A percentile compares a stretch with the other conserved stretches of the same genome.
phyloP scores from a whole-genome alignment of 2,888 invertebrate species.

The Molanna angustata region DNA sequence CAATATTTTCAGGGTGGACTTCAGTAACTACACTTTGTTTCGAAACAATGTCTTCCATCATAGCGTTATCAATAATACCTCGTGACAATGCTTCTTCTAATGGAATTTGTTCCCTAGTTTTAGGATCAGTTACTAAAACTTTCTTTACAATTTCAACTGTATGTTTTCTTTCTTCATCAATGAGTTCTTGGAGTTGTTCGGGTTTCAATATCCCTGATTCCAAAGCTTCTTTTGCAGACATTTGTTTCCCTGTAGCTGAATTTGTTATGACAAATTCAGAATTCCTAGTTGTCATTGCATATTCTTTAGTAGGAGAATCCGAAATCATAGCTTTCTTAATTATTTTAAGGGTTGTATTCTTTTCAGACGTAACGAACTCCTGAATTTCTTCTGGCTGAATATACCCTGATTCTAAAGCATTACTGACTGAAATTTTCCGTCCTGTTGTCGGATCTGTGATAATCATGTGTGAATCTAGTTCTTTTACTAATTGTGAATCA shows the following conservation, averaged over 20 bases:
- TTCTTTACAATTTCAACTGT: slow-evolving; percentile 26
- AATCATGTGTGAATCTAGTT: slow-evolving; percentile 50
- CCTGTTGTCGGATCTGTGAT: slow-evolving; percentile 45
- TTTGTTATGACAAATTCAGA: slow-evolving; percentile 38
- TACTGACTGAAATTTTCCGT: slow-evolving; percentile 47
- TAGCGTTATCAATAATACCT: slow-evolving; percentile 30
- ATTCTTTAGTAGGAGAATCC: slow-evolving; percentile 76
- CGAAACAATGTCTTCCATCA: slow-evolving; percentile 31
- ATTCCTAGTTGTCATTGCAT: slow-evolving; percentile 25
- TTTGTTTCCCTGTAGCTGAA: slow-evolving; percentile 43
- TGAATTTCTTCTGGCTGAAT: slow-evolving; percentile 39
- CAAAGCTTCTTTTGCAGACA: slow-evolving; percentile 50
- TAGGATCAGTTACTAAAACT: slow-evolving; percentile 43
- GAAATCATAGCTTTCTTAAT: slow-evolving; percentile 62
- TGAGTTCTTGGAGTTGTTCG: slow-evolving; percentile 38
- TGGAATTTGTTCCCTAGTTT: slow-evolving; percentile 52
- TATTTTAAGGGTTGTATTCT: slow-evolving; percentile 26
- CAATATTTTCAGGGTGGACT: slow-evolving; percentile 27
- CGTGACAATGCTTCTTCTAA: slow-evolving; percentile 54
- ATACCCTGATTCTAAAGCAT: slow-evolving; percentile 45
- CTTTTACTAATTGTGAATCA: too few species aligned
- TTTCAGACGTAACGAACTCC: slow-evolving; percentile 33
- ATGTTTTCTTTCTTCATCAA: slow-evolving; percentile 25
- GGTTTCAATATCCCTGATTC: slow-evolving; percentile 41
- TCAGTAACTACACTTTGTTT: slow-evolving; percentile 31